phyloP scores from a whole-genome alignment of 2,113 vertebrate genomes.

The Caretta caretta region DNA sequence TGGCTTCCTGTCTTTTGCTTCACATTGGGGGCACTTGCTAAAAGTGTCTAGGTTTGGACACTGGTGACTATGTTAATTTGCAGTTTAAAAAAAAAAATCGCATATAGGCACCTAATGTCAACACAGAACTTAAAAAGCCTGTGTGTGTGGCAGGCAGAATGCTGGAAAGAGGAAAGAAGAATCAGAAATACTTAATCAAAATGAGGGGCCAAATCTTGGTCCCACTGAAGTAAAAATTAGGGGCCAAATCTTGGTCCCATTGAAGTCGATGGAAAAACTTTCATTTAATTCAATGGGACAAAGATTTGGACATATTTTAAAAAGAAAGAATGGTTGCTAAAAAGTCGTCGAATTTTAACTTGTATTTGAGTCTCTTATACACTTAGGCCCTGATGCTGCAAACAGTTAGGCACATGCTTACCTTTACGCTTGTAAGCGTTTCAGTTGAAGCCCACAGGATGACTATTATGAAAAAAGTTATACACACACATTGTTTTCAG shows the following conservation, averaged over 20 bases:
- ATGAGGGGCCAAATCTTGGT: background rate
- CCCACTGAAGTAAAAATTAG: too few species aligned
- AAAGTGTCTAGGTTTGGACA: background rate
- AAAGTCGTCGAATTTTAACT: background rate
- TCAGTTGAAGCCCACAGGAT: constrained; percentile 48
- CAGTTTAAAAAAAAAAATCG: background rate
- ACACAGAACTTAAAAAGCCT: background rate
- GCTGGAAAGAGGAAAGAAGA: background rate
- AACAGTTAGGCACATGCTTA: constrained; percentile 10
- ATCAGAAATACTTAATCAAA: too few species aligned
- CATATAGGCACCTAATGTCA: background rate
- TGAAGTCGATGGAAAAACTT: background rate
- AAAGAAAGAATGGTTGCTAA: background rate
- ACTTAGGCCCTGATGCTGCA: background rate
- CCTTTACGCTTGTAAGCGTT: constrained; percentile 2
- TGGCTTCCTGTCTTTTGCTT: background rate
- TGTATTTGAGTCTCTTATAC: background rate
- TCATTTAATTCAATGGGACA: background rate
- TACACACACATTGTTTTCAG: background rate
- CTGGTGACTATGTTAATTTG: background rate
- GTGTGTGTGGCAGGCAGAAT: background rate
- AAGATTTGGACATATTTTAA: background rate
- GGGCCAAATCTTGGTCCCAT: background rate
- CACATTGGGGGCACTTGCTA: background rate
- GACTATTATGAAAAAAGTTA: constrained; percentile 7